Base-by-base conservation (phyloP, 23 tunicate species). In the Botrylloides violaceus region DNA sequence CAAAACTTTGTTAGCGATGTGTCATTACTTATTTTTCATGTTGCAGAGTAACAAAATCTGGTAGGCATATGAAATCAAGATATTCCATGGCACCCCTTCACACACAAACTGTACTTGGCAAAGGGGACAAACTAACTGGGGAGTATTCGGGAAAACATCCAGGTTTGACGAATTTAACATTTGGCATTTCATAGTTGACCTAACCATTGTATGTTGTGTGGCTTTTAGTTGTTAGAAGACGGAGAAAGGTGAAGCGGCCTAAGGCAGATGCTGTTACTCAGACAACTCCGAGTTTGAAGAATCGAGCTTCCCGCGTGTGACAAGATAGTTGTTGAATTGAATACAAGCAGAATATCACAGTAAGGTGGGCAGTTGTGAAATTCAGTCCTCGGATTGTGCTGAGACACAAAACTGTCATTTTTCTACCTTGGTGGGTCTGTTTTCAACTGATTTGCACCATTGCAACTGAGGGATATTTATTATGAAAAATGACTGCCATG, bases 21-120 rank as follows among this genome's bases (percentile, higher is more conserved):
- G n/a, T n/a, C n/a, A n/a, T n/a, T n/a, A n/a, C n/a, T n/a, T n/a
- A n/a, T n/a, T n/a, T n/a, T n/a, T n/a, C n/a, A n/a, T n/a, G n/a
- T n/a, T n/a, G n/a, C n/a, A n/a, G n/a, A n/a, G n/a, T n/a, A n/a
- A n/a, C n/a, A n/a, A n/a, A n/a, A n/a, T n/a, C n/a, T n/a, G n/a
- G n/a, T n/a, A n/a, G n/a, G 15, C 53, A 43, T 7, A 9, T 29
- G 1, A 68, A 58, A 29, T 76, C 83, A 25, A 76, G 88, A n/a
- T 66, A 77, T 60, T 88, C 96, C 3, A 82, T 82, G 88, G 84
- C 96, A 29, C 88, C 96, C 4, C 30, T 88, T 31, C 96, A 82
- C 58, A 78, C 84, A 23, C 70, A 81, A 39, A 86, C 82, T 18
- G 88, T 88, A 27, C 63, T 88, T 6, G 79, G 79, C 19, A 37